Base-by-base conservation (phyloP, 2,113 vertebrate genomes). In the Epinephelus cyanopodus region DNA sequence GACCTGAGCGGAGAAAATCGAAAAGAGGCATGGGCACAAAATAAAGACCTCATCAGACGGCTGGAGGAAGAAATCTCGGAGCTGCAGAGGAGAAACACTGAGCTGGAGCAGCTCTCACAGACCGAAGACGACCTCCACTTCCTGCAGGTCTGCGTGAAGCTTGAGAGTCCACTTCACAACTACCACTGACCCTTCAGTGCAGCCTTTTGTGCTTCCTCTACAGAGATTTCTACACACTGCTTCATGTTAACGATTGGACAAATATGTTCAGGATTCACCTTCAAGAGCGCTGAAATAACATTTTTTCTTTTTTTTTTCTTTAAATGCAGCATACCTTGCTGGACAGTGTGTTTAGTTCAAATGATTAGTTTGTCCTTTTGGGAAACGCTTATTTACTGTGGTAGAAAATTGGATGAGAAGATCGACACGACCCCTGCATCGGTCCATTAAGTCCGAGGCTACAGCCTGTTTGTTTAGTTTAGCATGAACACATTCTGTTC, bases 111-210 rank as follows among this genome's bases (percentile, higher is more conserved):
- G 48, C 82, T 89, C 0, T 50, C 17, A 6, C 61, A 61, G 8
- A 85, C 39, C 1, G 85, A 90, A 25, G 89, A 90, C 29, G 60
- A 52, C 75, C 74, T 93, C 14, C 72, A 8, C 42, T 88, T 92
- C 53, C 56, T 92, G 1, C 82, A 84, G 90, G 90, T 90, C n/a
- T 25, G 74, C 18, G 1, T 5, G 15, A 23, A 1, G 8, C 9
- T 54, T 3, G 1, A 19, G 25, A 25, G 15, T 37, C 25, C 9
- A 5, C 14, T 19, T 12, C 7, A 13, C 17, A 42, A 9, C 48
- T 42, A 45, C 10, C 9, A 47, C 10, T 33, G 53, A 37, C 37
- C 8, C 11, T 61, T 50, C 50, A 27, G 60, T 7, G 8, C 1
- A 10, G 2, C 4, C 12, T 76, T 17, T 48, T 21, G 61, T 33